Evolutionary conservation across 2,797 vertebrate genomes (phyloP), one percentile per base, ranked within the genome.

Genomic region (Gobionotothen gibberifrons): DNA sequence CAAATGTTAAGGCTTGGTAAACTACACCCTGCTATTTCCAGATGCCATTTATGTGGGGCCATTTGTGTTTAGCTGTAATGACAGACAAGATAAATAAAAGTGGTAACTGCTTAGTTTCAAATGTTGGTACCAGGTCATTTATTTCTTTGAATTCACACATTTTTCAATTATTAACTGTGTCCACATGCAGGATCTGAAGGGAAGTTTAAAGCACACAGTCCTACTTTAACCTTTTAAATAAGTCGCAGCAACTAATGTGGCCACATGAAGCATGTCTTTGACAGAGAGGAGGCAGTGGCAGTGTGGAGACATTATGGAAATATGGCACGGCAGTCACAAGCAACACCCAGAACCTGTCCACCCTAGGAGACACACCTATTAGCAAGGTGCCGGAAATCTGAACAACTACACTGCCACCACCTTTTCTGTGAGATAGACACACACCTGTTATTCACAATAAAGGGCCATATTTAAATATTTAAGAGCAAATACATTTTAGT

Each of bases 321-420:
- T 22, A 51, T 48, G 17, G 14, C 22, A 32, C 16, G 11, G 54
- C 15, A 11, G 1, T 21, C 36, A 3, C 32, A 56, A 51, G 65
- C 48, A 52, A 52, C 70, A 47, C 44, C 26, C 65, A 32, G 26
- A 54, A 42, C 58, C 56, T 64, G 51, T 64, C 22, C 32, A n/a
- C 36, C 42, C 65, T 32, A 3, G 7, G 21, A 19, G 43, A 55
- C 26, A 53, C 26, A 14, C 51, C 22, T 71, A 16, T 55, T 54
- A 22, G 64, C 58, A 15, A 47, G 36, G 43, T 39, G 39, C 46
- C 47, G 47, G 49, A n/a, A 39, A 22, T 57, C 21, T 47, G 47
- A 49, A 61, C 44, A 3, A 26, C 47, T 36, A 22, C 17, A 3
- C 17, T 1, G 13, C 16, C 9, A 11, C 54, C 17, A 36, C 40